phyloP scores from a whole-genome alignment of 1,140 invertebrate genomes.

The Druon quercuslanigerum region DNA sequence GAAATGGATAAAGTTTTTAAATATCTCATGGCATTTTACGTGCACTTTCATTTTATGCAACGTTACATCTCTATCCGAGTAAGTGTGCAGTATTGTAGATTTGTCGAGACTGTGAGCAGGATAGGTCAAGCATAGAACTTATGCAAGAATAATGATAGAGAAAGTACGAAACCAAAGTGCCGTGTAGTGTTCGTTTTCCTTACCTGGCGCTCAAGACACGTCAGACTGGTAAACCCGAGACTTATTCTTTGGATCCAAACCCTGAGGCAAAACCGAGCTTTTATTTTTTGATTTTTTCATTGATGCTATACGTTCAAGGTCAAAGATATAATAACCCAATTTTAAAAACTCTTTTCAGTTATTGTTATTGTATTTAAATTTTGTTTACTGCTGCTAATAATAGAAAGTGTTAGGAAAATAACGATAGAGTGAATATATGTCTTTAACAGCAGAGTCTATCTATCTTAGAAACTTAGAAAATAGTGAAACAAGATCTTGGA shows the following conservation, averaged over 20 bases:
- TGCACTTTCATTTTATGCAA: background rate
- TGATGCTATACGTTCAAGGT: conserved; percentile 17
- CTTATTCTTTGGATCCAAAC: background rate
- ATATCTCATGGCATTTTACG: conserved; percentile 4
- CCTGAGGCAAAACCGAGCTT: background rate
- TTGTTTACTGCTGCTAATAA: background rate
- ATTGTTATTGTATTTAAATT: background rate
- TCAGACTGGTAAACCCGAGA: conserved; percentile 1
- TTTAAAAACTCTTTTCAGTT: background rate
- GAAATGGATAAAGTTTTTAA: background rate
- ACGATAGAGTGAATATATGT: too few species aligned
- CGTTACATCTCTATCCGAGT: conserved; percentile 7
- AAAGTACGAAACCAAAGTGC: conserved; percentile 39
- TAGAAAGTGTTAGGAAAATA: too few species aligned
- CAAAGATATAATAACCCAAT: background rate
- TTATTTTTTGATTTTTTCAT: conserved; percentile 21
- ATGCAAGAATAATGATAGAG: conserved; percentile 39
- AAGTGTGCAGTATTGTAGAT: background rate
- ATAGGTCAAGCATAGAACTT: conserved; percentile 41
- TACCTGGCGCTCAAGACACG: background rate
- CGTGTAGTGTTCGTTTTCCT: conserved; percentile 23
- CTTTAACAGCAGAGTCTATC: too few species aligned
- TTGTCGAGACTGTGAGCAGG: conserved; percentile 5
- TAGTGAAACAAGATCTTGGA: too few species aligned
- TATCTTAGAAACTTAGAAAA: too few species aligned